A percentile compares a stretch with the other conserved stretches of the same genome.
Conservation (phyloP, 2,888 invertebrate species). For the Drosophila siamana region DNA sequence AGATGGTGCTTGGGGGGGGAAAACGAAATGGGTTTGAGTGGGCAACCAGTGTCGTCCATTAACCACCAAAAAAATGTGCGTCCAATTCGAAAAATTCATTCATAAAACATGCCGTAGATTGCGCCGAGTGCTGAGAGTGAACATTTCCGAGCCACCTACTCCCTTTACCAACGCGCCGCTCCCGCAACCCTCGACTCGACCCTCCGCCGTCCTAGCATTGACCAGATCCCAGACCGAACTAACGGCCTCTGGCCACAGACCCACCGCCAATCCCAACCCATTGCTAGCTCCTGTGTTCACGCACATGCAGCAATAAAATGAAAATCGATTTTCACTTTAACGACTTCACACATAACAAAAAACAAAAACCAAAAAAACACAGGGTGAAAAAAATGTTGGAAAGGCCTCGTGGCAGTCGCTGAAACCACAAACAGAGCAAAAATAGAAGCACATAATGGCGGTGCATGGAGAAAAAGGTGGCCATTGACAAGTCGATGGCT, state of each 20-base stretch:
- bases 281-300: constrained; percentile 37
- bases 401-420: constrained; percentile 54
- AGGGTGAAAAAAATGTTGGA: constrained; percentile 43
- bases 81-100: constrained; percentile 78
- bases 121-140: constrained; percentile 55
- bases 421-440: constrained; percentile 67
- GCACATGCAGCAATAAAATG: constrained; percentile 73
- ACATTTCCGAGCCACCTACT: constrained; percentile 33
- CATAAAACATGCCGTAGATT: constrained; percentile 79
- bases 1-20: not conserved
- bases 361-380: constrained; percentile 9
- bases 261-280: constrained; percentile 1
- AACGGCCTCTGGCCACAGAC: constrained; percentile 29
- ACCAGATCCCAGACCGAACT: constrained; percentile 33
- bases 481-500: constrained; percentile 37
- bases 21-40: constrained; percentile 6
- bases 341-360: constrained; percentile 74
- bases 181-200: not conserved
- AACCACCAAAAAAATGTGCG: constrained; percentile 68
- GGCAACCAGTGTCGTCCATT: constrained; percentile 64
- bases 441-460: constrained; percentile 41
- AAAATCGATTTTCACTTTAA: constrained; percentile 82
- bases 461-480: constrained; percentile 40
- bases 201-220: constrained; percentile 16
- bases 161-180: not conserved